phyloP scores from a whole-genome alignment of 1,140 invertebrate species.

The Lepidurus couesii region DNA sequence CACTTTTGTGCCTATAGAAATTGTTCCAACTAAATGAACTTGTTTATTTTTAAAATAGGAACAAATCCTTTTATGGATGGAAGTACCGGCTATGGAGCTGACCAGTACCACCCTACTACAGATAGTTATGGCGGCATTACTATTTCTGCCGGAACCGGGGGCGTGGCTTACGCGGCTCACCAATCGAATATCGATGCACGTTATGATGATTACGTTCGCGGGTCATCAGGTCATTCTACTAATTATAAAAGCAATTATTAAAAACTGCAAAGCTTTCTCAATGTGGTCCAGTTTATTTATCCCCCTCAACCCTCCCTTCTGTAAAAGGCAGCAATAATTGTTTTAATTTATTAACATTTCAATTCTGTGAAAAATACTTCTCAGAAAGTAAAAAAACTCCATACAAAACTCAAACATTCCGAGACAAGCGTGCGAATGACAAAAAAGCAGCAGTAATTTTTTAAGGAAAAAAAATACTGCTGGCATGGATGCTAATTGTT shows the following conservation, averaged over 20 bases:
- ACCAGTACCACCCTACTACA: background rate
- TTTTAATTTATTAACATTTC: background rate
- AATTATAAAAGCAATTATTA: background rate
- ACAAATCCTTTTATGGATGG: background rate
- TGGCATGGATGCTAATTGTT: background rate
- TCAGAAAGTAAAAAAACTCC: background rate
- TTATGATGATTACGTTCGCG: background rate
- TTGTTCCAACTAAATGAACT: background rate
- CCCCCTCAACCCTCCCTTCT: background rate
- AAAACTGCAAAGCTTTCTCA: background rate
- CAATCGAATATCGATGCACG: background rate
- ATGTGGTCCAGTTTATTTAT: background rate
- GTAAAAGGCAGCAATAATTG: background rate
- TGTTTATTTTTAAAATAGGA: background rate
- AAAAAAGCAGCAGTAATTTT: background rate
- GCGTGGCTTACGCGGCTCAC: background rate
- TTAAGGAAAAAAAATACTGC: background rate
- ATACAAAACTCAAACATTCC: background rate
- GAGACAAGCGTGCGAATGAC: background rate
- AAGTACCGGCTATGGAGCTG: conserved; percentile 12
- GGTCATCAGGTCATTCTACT: background rate
- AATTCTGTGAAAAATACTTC: background rate
- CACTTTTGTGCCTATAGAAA: background rate
- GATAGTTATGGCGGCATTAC: conserved; percentile 34
- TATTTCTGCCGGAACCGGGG: background rate